Evolutionary conservation across 2,113 vertebrate genomes (phyloP).

Genomic region (Otocyon megalotis): DNA sequence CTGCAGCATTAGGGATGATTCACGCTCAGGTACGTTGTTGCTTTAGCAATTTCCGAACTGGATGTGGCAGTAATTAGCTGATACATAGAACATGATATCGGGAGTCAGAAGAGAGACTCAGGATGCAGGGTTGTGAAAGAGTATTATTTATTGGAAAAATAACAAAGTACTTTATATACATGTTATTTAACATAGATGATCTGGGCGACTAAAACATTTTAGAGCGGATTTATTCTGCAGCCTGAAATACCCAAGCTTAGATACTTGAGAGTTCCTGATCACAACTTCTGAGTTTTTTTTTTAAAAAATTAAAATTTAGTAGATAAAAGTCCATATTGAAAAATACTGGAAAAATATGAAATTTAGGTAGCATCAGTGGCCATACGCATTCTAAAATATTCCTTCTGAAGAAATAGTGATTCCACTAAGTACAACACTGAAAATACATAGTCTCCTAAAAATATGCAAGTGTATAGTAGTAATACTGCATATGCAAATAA

Average conservation of each 20-base stretch:
- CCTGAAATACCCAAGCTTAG: constrained; percentile 42
- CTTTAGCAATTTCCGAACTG: neutral
- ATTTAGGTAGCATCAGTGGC: constrained; percentile 38
- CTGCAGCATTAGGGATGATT: neutral
- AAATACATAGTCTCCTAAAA: neutral
- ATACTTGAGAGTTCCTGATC: constrained; percentile 27
- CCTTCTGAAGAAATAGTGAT: constrained; percentile 38
- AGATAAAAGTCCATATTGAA: constrained; percentile 26
- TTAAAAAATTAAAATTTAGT: constrained; percentile 37
- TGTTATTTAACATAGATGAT: constrained; percentile 69
- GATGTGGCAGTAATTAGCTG: neutral
- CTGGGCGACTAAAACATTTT: constrained; percentile 31
- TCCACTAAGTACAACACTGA: neutral
- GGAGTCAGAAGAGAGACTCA: constrained; percentile 30
- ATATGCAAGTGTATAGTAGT: neutral
- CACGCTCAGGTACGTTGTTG: neutral
- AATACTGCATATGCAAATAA: constrained; percentile 4
- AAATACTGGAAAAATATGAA: constrained; percentile 56
- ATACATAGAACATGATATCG: neutral
- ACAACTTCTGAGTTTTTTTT: neutral
- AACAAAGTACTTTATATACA: constrained; percentile 77
- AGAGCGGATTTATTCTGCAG: constrained; percentile 24
- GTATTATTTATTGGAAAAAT: constrained; percentile 85
- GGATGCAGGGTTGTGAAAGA: constrained; percentile 29
- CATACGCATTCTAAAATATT: constrained; percentile 5